Percentiles rank a stretch among this genome's conserved stretches.
Conservation (phyloP, 2,888 invertebrate species). For the Galerucella nymphaeae region DNA sequence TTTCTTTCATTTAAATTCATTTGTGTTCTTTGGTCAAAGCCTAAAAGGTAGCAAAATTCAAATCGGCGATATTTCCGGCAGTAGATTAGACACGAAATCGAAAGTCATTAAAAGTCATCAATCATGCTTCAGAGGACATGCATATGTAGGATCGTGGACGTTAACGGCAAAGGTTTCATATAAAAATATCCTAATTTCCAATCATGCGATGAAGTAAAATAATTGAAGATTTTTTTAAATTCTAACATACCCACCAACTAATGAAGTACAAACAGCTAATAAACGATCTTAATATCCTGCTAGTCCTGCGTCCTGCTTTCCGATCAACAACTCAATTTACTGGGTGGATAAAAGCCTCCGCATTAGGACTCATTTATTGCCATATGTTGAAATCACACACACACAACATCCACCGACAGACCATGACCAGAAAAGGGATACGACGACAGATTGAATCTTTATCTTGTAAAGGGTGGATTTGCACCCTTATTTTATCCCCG, state of each 20-base stretch:
- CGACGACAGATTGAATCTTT: conserved; percentile 61
- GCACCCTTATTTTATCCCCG: conserved; percentile 51
- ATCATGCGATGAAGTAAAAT: too few species aligned
- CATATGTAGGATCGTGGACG: too few species aligned
- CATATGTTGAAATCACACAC: conserved; percentile 50
- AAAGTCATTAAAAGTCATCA: too few species aligned
- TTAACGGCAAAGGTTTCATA: too few species aligned
- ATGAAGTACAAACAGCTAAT: neutral
- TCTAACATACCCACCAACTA: neutral
- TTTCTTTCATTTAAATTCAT: too few species aligned
- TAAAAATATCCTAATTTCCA: too few species aligned
- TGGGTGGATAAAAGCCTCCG: conserved; percentile 23
- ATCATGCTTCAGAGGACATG: too few species aligned
- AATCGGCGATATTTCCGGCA: too few species aligned
- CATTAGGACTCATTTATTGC: conserved; percentile 45
- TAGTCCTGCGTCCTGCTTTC: conserved; percentile 14
- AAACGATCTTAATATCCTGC: neutral
- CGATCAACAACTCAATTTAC: conserved; percentile 36
- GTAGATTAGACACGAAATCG: too few species aligned
- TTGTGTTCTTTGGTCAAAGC: too few species aligned
- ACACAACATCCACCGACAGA: conserved; percentile 41
- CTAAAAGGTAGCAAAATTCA: too few species aligned
- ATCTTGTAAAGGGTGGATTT: conserved; percentile 59
- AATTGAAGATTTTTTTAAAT: neutral
- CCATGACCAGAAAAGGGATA: conserved; percentile 51